A percentile compares a stretch with the other conserved stretches of the same genome.
These are phyloP conservation scores for Melangyna quadrimaculata DNA, from an alignment of 2,888 invertebrate species.

Conservation along the genomic window DNA sequence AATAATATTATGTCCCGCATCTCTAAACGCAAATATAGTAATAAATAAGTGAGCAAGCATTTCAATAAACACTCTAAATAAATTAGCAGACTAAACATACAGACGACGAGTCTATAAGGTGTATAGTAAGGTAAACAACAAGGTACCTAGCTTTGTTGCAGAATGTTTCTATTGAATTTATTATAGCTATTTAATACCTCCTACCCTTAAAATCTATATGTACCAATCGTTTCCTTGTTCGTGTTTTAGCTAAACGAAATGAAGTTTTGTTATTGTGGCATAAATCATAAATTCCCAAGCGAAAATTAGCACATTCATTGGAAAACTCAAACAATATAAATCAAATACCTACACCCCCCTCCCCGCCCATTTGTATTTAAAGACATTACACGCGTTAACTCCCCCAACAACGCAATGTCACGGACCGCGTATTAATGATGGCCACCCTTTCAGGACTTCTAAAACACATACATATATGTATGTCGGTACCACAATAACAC, in stretches of 20 bases:
- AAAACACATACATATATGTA: neutral
- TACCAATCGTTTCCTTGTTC: neutral
- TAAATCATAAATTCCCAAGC: slow-evolving; percentile 58
- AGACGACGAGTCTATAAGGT: too few species aligned
- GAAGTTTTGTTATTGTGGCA: slow-evolving; percentile 45
- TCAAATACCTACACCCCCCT: too few species aligned
- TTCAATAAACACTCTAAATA: neutral
- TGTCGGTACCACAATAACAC: neutral
- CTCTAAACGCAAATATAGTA: neutral
- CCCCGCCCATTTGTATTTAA: neutral
- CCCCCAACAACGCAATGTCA: too few species aligned
- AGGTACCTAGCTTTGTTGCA: neutral
- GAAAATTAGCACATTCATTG: slow-evolving; percentile 64
- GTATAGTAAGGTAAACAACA: too few species aligned
- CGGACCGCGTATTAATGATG: neutral
- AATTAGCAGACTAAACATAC: too few species aligned
- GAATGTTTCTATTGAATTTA: neutral
- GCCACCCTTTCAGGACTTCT: neutral
- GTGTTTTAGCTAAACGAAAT: neutral
- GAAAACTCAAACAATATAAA: slow-evolving; percentile 58
- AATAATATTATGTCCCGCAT: neutral
- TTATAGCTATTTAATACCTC: slow-evolving; percentile 14
- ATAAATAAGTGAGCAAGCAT: slow-evolving; percentile 4
- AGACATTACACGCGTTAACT: neutral
- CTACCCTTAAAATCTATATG: neutral